Evolutionary conservation across 2,113 vertebrate genomes (phyloP).

Genomic region (Brachypodius melanocephalos): DNA sequence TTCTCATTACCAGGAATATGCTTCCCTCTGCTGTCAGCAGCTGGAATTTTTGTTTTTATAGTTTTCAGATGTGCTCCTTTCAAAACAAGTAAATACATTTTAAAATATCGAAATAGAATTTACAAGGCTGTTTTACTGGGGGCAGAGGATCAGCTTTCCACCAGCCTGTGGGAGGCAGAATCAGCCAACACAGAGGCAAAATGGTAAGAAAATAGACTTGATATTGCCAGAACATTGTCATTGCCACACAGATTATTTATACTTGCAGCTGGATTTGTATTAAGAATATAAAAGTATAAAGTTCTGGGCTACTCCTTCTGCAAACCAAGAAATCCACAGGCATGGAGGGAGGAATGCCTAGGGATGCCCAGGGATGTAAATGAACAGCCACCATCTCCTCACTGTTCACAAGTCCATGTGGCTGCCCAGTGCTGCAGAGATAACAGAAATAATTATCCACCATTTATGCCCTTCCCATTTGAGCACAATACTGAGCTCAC

Average conservation of each 20-base stretch:
- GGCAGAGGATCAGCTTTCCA: background rate
- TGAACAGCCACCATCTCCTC: background rate
- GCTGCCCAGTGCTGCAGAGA: background rate
- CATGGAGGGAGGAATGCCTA: background rate
- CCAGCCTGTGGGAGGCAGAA: background rate
- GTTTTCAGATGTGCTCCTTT: slow-evolving; percentile 25
- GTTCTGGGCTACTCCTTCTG: background rate
- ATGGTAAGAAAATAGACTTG: background rate
- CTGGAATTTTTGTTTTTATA: slow-evolving; percentile 21
- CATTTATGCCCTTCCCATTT: background rate
- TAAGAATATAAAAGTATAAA: background rate
- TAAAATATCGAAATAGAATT: background rate
- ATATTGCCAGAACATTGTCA: background rate
- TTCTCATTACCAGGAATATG: slow-evolving; percentile 24
- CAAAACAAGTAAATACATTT: background rate
- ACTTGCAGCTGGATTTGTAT: background rate
- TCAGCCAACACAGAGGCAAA: background rate
- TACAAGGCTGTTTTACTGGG: background rate
- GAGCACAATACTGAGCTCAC: background rate
- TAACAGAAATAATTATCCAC: background rate
- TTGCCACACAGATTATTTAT: background rate
- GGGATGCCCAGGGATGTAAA: background rate
- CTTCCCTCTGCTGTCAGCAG: slow-evolving; percentile 66
- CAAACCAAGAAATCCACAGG: background rate
- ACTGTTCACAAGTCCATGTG: background rate